Evolutionary conservation across 2,113 vertebrate genomes (phyloP), one percentile per base, ranked within the genome.

Genomic region (mouse (Mus musculus)): DNA sequence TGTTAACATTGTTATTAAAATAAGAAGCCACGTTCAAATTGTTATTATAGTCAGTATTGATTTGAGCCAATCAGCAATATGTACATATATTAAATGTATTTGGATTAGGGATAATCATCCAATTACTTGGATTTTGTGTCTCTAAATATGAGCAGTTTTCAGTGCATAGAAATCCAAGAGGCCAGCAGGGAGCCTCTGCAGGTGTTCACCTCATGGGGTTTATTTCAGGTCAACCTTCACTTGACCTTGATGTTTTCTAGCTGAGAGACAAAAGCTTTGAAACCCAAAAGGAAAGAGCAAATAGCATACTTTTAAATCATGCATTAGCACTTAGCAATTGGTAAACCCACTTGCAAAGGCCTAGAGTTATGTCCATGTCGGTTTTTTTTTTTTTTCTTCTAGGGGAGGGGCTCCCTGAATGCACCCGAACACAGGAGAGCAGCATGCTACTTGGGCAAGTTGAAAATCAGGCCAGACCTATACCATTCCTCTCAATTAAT

Each of bases 241-340:
- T 86, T 36, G 13, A 96, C 92, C 90, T 95, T 95, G 73, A 75
- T 87, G 77, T 63, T 97, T 97, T 96, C 81, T 54, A 95, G 72
- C 54, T 69, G 17, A 63, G 87, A 97, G 73, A 96, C 90, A 96
- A 97, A 97, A 95, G 95, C 84, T 89, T 84, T 89, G 91, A 52
- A 17, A 80, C 65, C 88, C 95, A 94, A 96, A 97, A 95, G 85
- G 88, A 97, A 94, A 46, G 28, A 96, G 76, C 91, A 96, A 96
- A 96, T 89, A 84, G 89, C 93, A 71, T 73, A 93, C 88, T 91
- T 96, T 96, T 97, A 98, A 98, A 97, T 97, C 93, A 98, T 97
- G 78, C 96, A 98, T 97, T 97, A 97, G 97, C 96, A 97, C 96
- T 98, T 97, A 98, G 97, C 95, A 92, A 96, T 94, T 94, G 97